Evolutionary conservation across 1,140 invertebrate genomes (phyloP), one percentile per base, ranked within the genome.

Genomic region (Drosophila lini): DNA sequence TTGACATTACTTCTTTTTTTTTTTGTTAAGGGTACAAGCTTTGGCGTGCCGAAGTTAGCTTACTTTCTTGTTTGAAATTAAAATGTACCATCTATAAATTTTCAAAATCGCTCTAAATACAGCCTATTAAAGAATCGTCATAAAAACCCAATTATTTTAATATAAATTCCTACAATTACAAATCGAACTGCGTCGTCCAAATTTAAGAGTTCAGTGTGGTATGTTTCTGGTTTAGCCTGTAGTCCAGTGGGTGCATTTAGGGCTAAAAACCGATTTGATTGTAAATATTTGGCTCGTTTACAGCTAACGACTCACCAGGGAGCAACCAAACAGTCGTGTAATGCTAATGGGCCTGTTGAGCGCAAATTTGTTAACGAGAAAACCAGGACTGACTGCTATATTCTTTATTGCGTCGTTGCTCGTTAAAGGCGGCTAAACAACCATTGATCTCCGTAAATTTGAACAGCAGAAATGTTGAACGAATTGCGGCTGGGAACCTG

Each of bases 241-340:
- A 53, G 62, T 82, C 83, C 67, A 25, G 50, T 32, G 83, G 70
- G 82, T 71, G 70, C 53, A 71, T 71, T 85, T 86, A 81, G 61
- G 50, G 62, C 74, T 55, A 69, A 62, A 55, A 79, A 65, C 59
- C 75, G 75, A 75, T 81, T 78, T 79, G 61, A 57, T 77, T 81
- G 69, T 86, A 75, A 76, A 81, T 81, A 81, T 81, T 86, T 85
- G 78, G 61, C 69, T 71, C 74, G 60, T 68, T 85, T 75, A 40
- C 45, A 41, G 74, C 79, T 78, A 85, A 85, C 67, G 81, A 78
- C 36, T 56, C 81, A 36, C 48, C 47, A 47, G 81, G 81, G 81
- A 83, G 31, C 40, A 57, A 25, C 19, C 31, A 48, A 16, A 52
- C 41, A 53, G 65, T 58, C 67, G 31, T 71, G 65, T 73, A 73